Percentiles rank a stretch among this genome's conserved stretches.
Conservation (phyloP, 2,888 invertebrate genomes). For the Mimachlamys varia region DNA sequence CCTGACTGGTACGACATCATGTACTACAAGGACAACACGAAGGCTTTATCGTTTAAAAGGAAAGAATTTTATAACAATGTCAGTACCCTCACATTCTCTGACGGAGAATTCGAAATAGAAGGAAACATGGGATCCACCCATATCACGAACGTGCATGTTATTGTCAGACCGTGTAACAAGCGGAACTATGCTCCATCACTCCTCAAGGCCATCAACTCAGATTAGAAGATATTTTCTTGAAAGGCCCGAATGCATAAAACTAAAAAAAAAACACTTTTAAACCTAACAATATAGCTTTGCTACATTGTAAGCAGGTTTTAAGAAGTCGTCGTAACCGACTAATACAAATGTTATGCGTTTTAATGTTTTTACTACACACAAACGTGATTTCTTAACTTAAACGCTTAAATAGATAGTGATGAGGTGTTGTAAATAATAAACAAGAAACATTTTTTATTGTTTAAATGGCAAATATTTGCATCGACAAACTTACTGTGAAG, state of each 20-base stretch:
- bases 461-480: too few relatives aligned
- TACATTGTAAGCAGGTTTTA: too few relatives aligned
- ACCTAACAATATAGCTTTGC: too few relatives aligned
- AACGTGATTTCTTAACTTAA: too few relatives aligned
- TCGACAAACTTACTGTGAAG: too few relatives aligned
- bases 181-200: neutral
- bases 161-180: slow-evolving; percentile 16
- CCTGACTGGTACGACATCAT: slow-evolving; percentile 37
- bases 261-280: too few relatives aligned
- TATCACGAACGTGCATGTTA: slow-evolving; percentile 29
- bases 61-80: slow-evolving; percentile 36
- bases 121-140: slow-evolving; percentile 43
- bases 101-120: slow-evolving; percentile 36
- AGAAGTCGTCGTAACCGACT: too few relatives aligned
- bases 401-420: too few relatives aligned
- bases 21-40: slow-evolving; percentile 38
- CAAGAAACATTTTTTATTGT: too few relatives aligned
- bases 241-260: neutral
- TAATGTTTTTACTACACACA: too few relatives aligned
- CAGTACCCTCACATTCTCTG: slow-evolving; percentile 12
- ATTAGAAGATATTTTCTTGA: neutral
- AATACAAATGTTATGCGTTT: too few relatives aligned
- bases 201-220: neutral
- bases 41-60: neutral
- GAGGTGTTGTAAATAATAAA: too few relatives aligned